Conservation (phyloP, 2,113 vertebrate genomes). For the Microtus oregoni region DNA sequence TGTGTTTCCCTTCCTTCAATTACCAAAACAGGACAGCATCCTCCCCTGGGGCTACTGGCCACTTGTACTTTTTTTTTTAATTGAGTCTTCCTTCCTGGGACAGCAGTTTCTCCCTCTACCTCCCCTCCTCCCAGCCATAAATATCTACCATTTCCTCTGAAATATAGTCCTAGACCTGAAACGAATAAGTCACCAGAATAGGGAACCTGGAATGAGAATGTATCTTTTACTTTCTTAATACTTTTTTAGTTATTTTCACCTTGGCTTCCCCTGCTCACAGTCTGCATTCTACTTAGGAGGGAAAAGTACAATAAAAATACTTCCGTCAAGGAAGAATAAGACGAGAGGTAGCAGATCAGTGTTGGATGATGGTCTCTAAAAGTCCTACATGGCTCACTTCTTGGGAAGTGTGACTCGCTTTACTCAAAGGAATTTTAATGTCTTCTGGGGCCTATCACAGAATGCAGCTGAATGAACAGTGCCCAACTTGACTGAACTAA, state of each 20-base stretch:
- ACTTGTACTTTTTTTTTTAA: constrained; percentile 67
- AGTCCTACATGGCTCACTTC: constrained; percentile 55
- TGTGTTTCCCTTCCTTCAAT: constrained; percentile 61
- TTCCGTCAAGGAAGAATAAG: constrained; percentile 26
- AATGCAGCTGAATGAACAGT: background rate
- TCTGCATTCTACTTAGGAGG: constrained; percentile 53
- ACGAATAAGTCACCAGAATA: constrained; percentile 50
- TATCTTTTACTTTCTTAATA: constrained; percentile 59
- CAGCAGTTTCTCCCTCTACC: constrained; percentile 51
- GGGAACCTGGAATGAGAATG: constrained; percentile 34
- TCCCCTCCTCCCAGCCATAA: constrained; percentile 50
- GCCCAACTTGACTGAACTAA: constrained; percentile 45
- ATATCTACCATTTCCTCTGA: constrained; percentile 71
- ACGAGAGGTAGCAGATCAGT: background rate
- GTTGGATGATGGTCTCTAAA: constrained; percentile 36
- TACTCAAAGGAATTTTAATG: constrained; percentile 38
- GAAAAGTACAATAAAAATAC: constrained; percentile 33
- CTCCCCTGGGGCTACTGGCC: constrained; percentile 63
- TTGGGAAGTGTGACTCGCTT: constrained; percentile 19
- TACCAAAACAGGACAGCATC: constrained; percentile 66
- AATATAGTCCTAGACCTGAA: constrained; percentile 69
- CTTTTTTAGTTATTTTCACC: constrained; percentile 27
- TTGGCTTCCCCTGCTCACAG: background rate
- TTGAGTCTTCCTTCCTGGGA: constrained; percentile 72
- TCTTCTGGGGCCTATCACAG: constrained; percentile 43